A percentile compares a stretch with the other conserved stretches of the same genome.
These are phyloP conservation scores for Eretmocerus hayati DNA, from an alignment of 2,888 invertebrate genomes.

Conservation along the genomic window DNA sequence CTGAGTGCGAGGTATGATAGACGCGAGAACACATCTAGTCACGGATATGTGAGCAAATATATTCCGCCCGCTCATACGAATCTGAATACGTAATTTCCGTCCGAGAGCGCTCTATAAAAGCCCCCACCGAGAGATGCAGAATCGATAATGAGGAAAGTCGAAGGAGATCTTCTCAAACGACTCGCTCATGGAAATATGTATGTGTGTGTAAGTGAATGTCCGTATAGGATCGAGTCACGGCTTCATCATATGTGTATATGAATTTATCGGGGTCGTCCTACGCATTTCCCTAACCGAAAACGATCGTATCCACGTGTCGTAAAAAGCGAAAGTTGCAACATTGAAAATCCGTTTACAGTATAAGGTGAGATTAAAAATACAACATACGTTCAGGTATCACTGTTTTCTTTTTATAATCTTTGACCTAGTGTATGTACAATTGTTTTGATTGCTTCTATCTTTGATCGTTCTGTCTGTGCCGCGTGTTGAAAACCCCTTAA, in stretches of 20 bases:
- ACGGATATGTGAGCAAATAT: conserved; percentile 1
- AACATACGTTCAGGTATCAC: too few relatives aligned
- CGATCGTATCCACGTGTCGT: conserved; percentile 2
- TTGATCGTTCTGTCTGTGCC: too few relatives aligned
- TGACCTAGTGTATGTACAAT: too few relatives aligned
- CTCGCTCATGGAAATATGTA: too few relatives aligned
- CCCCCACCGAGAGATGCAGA: not conserved
- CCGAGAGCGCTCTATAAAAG: conserved; percentile 10
- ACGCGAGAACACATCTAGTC: not conserved
- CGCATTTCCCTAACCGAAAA: conserved; percentile 12
- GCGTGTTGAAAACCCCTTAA: too few relatives aligned
- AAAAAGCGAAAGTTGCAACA: not conserved
- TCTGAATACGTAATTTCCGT: conserved; percentile 10
- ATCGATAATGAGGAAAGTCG: conserved; percentile 16
- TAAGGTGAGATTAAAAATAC: not conserved
- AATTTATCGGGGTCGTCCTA: conserved; percentile 2
- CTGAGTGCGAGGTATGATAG: not conserved
- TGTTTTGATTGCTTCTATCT: too few relatives aligned
- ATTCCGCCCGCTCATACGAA: conserved; percentile 12
- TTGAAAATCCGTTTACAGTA: not conserved
- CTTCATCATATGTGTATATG: too few relatives aligned
- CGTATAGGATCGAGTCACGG: too few relatives aligned
- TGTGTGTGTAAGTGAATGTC: too few relatives aligned
- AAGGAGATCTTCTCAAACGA: not conserved
- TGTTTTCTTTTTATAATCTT: too few relatives aligned